Evolutionary conservation across 2,113 vertebrate genomes (phyloP).

Genomic region (Verasper variegatus): DNA sequence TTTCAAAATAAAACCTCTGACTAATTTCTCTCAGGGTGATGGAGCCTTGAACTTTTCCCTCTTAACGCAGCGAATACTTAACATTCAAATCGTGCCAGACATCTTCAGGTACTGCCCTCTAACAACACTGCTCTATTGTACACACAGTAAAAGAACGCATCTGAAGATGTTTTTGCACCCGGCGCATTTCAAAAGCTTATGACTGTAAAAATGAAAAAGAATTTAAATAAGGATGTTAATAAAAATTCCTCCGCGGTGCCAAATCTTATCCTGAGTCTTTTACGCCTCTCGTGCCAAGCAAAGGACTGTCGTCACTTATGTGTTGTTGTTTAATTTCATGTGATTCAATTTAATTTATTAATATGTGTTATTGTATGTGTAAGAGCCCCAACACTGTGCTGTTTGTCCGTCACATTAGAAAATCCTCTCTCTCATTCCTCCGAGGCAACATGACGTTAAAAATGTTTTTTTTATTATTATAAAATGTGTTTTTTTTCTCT

Average conservation of each 20-base stretch:
- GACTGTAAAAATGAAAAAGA: slow-evolving; percentile 19
- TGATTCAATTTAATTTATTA: slow-evolving; percentile 75
- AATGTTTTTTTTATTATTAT: slow-evolving; percentile 2
- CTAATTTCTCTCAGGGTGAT: too few species aligned
- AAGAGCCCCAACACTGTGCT: slow-evolving; percentile 59
- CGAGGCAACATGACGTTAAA: slow-evolving; percentile 20
- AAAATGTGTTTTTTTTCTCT: slow-evolving; percentile 40
- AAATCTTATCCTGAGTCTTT: slow-evolving; percentile 61
- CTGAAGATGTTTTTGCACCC: slow-evolving; percentile 23
- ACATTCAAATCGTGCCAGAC: slow-evolving; percentile 13
- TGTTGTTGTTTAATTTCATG: slow-evolving; percentile 54
- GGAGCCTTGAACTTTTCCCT: too few species aligned
- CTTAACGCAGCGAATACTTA: not conserved
- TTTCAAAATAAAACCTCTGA: too few species aligned
- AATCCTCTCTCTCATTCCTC: slow-evolving; percentile 16
- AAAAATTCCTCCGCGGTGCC: slow-evolving; percentile 43
- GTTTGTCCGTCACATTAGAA: slow-evolving; percentile 17
- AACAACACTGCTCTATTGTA: not conserved
- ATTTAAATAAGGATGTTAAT: too few species aligned
- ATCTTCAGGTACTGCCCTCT: slow-evolving; percentile 7
- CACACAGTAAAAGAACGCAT: not conserved
- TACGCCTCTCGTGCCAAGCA: slow-evolving; percentile 64
- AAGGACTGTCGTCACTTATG: slow-evolving; percentile 43
- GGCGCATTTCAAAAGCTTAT: slow-evolving; percentile 25
- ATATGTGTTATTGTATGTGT: slow-evolving; percentile 58